Percentiles rank a stretch among this genome's conserved stretches.
Conservation (phyloP, 2,888 invertebrate species). For the Lasioglossum leucozonium region DNA sequence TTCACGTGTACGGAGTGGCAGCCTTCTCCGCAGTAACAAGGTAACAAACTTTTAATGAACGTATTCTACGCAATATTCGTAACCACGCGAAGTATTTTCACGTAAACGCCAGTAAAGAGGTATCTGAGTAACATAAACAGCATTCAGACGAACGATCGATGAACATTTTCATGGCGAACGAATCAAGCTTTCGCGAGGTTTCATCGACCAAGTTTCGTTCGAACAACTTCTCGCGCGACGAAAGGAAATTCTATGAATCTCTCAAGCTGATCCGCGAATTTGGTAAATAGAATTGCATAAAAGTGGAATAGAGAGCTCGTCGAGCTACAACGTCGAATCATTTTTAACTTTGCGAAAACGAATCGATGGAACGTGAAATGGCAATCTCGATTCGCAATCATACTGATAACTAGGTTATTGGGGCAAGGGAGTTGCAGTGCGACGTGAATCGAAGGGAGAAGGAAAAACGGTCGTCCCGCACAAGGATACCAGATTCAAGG, state of each 20-base stretch:
- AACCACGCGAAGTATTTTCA: slow-evolving; percentile 19
- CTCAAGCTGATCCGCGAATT: not conserved
- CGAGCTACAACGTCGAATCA: not conserved
- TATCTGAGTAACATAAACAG: slow-evolving; percentile 24
- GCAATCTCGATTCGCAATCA: slow-evolving; percentile 48
- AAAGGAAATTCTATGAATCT: not conserved
- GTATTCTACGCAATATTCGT: slow-evolving; percentile 30
- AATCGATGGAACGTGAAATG: slow-evolving; percentile 33
- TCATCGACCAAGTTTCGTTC: not conserved
- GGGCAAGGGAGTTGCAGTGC: slow-evolving; percentile 55
- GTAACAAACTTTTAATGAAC: slow-evolving; percentile 60
- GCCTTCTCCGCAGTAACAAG: slow-evolving; percentile 32
- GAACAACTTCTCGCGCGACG: not conserved
- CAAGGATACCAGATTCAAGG: slow-evolving; percentile 49
- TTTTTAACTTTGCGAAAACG: not conserved
- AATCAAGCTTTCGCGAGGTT: not conserved
- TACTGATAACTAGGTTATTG: slow-evolving; percentile 70
- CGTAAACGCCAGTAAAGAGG: slow-evolving; percentile 8
- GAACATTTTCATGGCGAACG: not conserved
- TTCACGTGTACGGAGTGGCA: slow-evolving; percentile 33
- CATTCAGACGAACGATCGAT: slow-evolving; percentile 9
- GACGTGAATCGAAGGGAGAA: slow-evolving; percentile 43
- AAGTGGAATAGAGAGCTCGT: not conserved
- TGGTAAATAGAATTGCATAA: not conserved
- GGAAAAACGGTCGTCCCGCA: slow-evolving; percentile 51